These are phyloP conservation scores for Choristoneura fumiferana DNA, from an alignment of 1,140 invertebrate genomes.

Conservation along the genomic window DNA sequence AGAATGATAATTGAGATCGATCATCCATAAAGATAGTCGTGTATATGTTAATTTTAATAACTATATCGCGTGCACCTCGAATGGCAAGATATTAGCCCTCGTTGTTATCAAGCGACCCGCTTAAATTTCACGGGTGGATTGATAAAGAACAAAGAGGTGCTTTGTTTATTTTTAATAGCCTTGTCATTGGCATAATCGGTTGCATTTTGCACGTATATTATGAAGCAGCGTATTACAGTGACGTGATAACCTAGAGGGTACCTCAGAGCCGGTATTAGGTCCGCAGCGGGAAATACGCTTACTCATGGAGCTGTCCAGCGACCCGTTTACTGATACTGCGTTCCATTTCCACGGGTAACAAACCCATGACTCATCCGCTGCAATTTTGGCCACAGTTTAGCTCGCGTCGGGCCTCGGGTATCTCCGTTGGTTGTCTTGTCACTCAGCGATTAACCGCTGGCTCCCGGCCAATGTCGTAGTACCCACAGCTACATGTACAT, in stretches of 20 bases:
- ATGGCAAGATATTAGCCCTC: too few relatives aligned
- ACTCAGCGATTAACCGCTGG: slow-evolving; percentile 16
- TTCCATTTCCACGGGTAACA: slow-evolving; percentile 13
- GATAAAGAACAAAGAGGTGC: too few relatives aligned
- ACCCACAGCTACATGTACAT: not conserved
- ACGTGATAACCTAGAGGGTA: not conserved
- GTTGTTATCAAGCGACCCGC: too few relatives aligned
- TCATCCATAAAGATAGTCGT: too few relatives aligned
- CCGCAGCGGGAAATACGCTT: slow-evolving; percentile 1
- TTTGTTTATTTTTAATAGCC: too few relatives aligned
- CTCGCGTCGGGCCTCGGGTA: not conserved
- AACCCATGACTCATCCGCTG: slow-evolving; percentile 11
- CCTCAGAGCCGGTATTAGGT: not conserved
- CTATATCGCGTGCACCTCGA: too few relatives aligned
- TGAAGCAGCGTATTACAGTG: too few relatives aligned
- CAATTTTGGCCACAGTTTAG: slow-evolving; percentile 15
- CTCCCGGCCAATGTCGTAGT: not conserved
- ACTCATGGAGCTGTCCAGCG: not conserved
- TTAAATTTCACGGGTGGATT: too few relatives aligned
- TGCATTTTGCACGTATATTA: too few relatives aligned
- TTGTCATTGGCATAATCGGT: too few relatives aligned
- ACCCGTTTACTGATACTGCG: not conserved
- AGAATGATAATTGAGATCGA: too few relatives aligned
- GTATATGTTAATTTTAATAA: too few relatives aligned
- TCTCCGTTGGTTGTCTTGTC: slow-evolving; percentile 1